phyloP scores from a whole-genome alignment of 2,888 invertebrate genomes.

The Lottia scabra region DNA sequence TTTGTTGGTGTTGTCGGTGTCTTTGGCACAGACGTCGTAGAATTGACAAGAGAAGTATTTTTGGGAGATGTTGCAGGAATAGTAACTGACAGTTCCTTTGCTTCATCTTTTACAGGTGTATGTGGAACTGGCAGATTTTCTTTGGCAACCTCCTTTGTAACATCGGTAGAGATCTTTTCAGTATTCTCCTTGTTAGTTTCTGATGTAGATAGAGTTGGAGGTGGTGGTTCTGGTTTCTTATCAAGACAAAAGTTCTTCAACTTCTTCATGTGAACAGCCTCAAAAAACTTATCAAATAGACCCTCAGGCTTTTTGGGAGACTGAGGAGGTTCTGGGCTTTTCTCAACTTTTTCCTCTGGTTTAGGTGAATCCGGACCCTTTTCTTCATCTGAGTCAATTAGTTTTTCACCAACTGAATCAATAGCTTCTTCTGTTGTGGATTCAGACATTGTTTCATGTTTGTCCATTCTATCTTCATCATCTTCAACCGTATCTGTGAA shows the following conservation, averaged over 20 bases:
- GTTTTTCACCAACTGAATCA: background rate
- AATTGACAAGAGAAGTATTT: no score
- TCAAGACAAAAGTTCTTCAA: background rate
- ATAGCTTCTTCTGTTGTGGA: background rate
- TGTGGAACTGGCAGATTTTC: background rate
- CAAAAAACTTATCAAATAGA: background rate
- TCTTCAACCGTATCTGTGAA: constrained; percentile 21
- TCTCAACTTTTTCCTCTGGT: background rate
- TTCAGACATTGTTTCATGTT: constrained; percentile 17
- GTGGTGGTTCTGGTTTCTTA: background rate
- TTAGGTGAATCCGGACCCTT: background rate
- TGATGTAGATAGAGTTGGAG: background rate
- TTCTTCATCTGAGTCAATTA: background rate
- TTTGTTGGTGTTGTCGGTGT: background rate
- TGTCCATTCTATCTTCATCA: constrained; percentile 26
- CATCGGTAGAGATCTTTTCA: background rate
- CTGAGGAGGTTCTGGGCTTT: background rate
- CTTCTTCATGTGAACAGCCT: background rate
- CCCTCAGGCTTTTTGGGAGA: background rate
- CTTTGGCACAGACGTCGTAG: no score
- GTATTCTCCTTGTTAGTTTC: background rate
- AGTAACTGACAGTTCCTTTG: no score
- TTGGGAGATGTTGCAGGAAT: no score
- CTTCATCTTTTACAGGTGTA: background rate
- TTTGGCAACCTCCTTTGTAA: background rate